Evolutionary conservation across 1,140 invertebrate genomes (phyloP).

Genomic region (Saccostrea glomerata): DNA sequence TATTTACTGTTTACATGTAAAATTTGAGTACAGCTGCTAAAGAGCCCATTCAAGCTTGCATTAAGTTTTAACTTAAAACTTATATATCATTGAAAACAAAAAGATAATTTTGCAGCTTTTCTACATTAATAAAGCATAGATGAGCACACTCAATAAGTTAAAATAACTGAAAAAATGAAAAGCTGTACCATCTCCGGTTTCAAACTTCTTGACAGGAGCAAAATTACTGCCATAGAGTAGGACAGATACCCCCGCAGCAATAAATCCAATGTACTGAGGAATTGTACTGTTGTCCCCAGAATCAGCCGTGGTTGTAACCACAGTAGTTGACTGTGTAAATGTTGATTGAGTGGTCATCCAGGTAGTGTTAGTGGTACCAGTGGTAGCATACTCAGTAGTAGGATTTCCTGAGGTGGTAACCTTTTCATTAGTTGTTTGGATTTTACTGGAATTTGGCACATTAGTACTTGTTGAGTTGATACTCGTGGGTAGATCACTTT

Average conservation of each 20-base stretch:
- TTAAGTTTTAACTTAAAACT: too few species aligned
- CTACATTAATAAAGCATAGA: too few species aligned
- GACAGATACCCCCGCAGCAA: conserved; percentile 72
- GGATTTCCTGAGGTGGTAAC: too few species aligned
- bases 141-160: too few species aligned
- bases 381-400: too few species aligned
- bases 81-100: too few species aligned
- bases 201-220: conserved; percentile 78
- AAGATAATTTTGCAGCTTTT: too few species aligned
- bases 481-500: not conserved
- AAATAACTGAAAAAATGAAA: not conserved
- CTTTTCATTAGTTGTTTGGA: too few species aligned
- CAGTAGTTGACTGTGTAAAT: not conserved
- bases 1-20: too few species aligned
- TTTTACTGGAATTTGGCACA: not conserved
- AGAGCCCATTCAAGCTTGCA: too few species aligned
- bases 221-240: conserved; percentile 79
- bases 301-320: conserved; percentile 10
- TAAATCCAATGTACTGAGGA: conserved; percentile 72
- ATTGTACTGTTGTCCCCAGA: conserved; percentile 32
- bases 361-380: not conserved
- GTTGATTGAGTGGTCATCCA: not conserved
- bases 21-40: too few species aligned
- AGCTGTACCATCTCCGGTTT: conserved; percentile 78
- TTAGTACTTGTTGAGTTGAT: not conserved